These are phyloP conservation scores for Subacronicta megacephala DNA, from an alignment of 2,888 invertebrate genomes.

Conservation along the genomic window DNA sequence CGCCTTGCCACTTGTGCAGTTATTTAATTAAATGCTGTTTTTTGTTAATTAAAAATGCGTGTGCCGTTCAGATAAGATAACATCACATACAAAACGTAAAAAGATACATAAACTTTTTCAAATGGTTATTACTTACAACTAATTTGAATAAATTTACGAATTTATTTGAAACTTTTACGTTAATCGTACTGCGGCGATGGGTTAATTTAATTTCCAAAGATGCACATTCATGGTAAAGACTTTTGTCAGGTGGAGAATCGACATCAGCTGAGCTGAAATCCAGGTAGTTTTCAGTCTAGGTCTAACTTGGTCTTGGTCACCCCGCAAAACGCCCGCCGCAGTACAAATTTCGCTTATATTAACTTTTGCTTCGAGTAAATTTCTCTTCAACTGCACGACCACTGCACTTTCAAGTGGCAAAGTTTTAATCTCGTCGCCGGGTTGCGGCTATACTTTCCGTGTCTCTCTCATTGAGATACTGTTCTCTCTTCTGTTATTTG, in stretches of 20 bases:
- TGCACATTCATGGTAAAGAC: neutral
- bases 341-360: conserved; percentile 88
- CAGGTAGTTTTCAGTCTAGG: conserved; percentile 67
- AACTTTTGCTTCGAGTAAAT: conserved; percentile 86
- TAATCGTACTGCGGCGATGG: too few relatives aligned
- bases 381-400: conserved; percentile 82
- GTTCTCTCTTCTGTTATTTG: conserved; percentile 51
- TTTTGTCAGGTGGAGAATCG: conserved; percentile 37
- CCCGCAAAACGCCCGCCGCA: conserved; percentile 79
- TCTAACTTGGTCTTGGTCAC: conserved; percentile 67
- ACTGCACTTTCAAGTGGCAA: conserved; percentile 84
- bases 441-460: conserved; percentile 65
- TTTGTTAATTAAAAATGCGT: conserved; percentile 63
- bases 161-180: conserved; percentile 40
- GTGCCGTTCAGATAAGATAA: conserved; percentile 64
- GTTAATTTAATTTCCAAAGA: neutral
- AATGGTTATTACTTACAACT: conserved; percentile 72
- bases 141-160: conserved; percentile 63
- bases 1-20: conserved; percentile 72
- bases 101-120: conserved; percentile 66
- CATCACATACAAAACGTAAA: conserved; percentile 67
- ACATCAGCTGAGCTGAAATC: conserved; percentile 69
- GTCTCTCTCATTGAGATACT: conserved; percentile 56
- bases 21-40: conserved; percentile 83
- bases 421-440: conserved; percentile 84